Conservation (phyloP, 2,113 vertebrate species). For the Synchiropus splendidus region DNA sequence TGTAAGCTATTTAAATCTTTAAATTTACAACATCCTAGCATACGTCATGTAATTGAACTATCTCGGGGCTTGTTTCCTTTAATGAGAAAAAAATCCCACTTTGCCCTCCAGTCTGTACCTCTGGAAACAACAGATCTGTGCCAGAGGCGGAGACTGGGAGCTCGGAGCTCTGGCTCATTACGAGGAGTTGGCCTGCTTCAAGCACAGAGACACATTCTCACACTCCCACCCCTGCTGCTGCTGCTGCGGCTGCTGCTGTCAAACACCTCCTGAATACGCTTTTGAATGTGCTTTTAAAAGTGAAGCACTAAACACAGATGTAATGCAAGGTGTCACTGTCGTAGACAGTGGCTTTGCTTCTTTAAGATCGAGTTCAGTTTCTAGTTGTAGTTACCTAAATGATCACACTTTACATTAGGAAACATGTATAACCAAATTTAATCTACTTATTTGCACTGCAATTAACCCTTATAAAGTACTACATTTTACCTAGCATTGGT, state of each 20-base stretch:
- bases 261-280: slow-evolving; percentile 11
- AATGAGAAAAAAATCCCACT: slow-evolving; percentile 84
- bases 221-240: slow-evolving; percentile 20
- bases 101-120: slow-evolving; percentile 79
- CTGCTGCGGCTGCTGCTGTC: no score
- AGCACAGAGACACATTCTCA: slow-evolving; percentile 23
- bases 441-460: no score
- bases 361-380: no score
- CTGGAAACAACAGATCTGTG: slow-evolving; percentile 73
- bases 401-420: no score
- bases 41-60: slow-evolving; percentile 99
- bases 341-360: no score
- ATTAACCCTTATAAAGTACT: no score
- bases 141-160: slow-evolving; percentile 50
- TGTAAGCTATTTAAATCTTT: slow-evolving; percentile 99
- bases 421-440: no score
- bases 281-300: slow-evolving; percentile 10
- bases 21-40: slow-evolving; percentile 99
- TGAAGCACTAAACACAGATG: no score
- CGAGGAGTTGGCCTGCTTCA: slow-evolving; percentile 29
- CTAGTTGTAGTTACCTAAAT: no score
- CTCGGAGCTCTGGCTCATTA: slow-evolving; percentile 54
- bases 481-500: no score
- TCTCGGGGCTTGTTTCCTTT: slow-evolving; percentile 96
- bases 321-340: no score